Evolutionary conservation across 2,888 invertebrate genomes (phyloP).

Genomic region (Caenorhabditis sp.): DNA sequence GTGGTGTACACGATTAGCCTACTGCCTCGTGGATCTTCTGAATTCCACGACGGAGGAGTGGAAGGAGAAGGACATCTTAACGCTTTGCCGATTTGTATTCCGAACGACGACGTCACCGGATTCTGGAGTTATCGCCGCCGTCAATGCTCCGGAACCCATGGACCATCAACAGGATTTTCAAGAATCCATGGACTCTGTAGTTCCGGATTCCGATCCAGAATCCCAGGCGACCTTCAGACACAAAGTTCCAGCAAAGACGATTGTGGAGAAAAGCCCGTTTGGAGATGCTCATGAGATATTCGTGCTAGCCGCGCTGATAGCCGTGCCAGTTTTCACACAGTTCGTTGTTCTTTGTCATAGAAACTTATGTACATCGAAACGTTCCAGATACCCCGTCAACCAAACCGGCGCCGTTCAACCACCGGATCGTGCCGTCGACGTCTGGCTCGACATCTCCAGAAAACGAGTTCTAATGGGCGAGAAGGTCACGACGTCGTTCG

Average conservation of each 20-base stretch:
- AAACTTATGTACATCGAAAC: no score
- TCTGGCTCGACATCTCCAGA: slow-evolving; percentile 44
- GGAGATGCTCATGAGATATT: slow-evolving; percentile 63
- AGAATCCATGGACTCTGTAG: slow-evolving; percentile 39
- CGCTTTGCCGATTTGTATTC: slow-evolving; percentile 51
- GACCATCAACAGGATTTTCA: slow-evolving; percentile 16
- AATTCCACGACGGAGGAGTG: slow-evolving; percentile 28
- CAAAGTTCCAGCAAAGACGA: neutral
- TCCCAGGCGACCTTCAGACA: neutral
- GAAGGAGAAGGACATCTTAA: slow-evolving; percentile 33
- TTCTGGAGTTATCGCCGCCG: no score
- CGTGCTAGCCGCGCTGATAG: slow-evolving; percentile 53
- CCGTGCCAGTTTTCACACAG: slow-evolving; percentile 64
- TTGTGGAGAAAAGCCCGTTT: slow-evolving; percentile 43
- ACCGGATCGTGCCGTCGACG: slow-evolving; percentile 43
- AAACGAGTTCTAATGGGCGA: slow-evolving; percentile 28
- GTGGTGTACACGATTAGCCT: slow-evolving; percentile 50
- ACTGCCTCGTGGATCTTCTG: slow-evolving; percentile 50
- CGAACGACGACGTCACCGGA: neutral
- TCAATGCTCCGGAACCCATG: no score
- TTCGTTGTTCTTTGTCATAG: slow-evolving; percentile 19
- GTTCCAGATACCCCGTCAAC: slow-evolving; percentile 40
- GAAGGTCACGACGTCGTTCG: slow-evolving; percentile 35
- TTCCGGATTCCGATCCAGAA: slow-evolving; percentile 52
- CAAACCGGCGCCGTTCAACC: slow-evolving; percentile 51